phyloP scores from a whole-genome alignment of 1,140 invertebrate genomes.

The Drosophila busckii region DNA sequence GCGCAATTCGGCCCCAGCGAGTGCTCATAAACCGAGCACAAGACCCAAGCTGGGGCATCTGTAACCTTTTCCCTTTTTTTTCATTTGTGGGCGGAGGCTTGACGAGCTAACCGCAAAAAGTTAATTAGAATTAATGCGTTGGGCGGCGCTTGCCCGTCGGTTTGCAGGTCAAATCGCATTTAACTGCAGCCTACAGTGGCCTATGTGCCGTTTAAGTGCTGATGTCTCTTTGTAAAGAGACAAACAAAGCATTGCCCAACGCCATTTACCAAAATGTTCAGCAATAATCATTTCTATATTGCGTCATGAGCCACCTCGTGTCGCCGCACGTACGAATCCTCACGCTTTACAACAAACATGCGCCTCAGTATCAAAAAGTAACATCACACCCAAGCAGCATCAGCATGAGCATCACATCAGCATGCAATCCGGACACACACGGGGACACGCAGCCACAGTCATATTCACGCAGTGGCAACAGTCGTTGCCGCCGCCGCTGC shows the following conservation, averaged over 20 bases:
- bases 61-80: conserved; percentile 14
- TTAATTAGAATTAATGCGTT: conserved; percentile 76
- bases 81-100: too few relatives aligned
- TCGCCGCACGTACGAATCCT: conserved; percentile 64
- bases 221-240: conserved; percentile 16
- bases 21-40: conserved; percentile 52
- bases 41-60: neutral
- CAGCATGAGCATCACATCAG: conserved; percentile 42
- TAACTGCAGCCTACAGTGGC: conserved; percentile 42
- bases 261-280: conserved; percentile 56
- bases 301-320: conserved; percentile 34
- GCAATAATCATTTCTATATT: conserved; percentile 68
- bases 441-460: conserved; percentile 5
- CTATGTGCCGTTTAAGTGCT: conserved; percentile 45
- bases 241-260: neutral
- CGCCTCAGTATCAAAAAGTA: conserved; percentile 57
- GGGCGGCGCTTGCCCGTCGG: conserved; percentile 5
- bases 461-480: conserved; percentile 38
- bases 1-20: conserved; percentile 39
- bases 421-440: conserved; percentile 37
- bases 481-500: too few relatives aligned
- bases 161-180: conserved; percentile 60
- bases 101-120: conserved; percentile 63
- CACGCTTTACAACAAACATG: conserved; percentile 51
- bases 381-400: conserved; percentile 48